Conservation (phyloP, 2,888 invertebrate genomes). For the Belgica antarctica region DNA sequence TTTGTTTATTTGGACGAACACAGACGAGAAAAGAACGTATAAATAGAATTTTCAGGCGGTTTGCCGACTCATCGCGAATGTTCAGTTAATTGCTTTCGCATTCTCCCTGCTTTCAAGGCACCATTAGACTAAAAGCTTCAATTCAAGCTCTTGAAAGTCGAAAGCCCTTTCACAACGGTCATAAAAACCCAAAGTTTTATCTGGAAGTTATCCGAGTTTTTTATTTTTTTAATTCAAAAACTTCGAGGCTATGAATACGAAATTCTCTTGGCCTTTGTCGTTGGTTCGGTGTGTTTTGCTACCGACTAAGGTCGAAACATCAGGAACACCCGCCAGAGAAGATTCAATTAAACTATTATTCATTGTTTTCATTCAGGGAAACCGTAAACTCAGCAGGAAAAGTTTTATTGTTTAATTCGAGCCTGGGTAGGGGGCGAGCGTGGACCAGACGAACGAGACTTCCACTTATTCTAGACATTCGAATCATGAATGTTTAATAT, state of each 20-base stretch:
- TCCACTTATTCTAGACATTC: slow-evolving; percentile 2
- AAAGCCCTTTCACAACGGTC: neutral
- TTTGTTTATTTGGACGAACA: neutral
- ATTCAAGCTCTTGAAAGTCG: neutral
- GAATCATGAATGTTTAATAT: slow-evolving; percentile 12
- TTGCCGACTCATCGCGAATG: neutral
- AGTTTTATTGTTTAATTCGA: slow-evolving; percentile 7
- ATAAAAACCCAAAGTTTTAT: neutral
- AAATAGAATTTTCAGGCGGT: neutral
- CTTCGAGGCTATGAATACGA: no score
- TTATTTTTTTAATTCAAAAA: no score
- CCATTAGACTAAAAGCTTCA: neutral
- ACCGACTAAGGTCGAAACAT: no score
- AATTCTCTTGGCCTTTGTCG: no score
- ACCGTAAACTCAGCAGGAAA: neutral
- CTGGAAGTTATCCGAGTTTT: neutral
- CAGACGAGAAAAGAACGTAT: neutral
- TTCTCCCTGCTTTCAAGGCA: neutral
- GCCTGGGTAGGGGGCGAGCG: no score
- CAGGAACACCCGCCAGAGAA: no score
- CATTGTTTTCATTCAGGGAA: neutral
- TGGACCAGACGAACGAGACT: no score
- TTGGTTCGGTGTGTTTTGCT: no score
- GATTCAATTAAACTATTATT: slow-evolving; percentile 12
- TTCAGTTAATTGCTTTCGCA: no score